Base-by-base conservation (phyloP, 2,113 vertebrate species). In the Cheirogaleus medius region DNA sequence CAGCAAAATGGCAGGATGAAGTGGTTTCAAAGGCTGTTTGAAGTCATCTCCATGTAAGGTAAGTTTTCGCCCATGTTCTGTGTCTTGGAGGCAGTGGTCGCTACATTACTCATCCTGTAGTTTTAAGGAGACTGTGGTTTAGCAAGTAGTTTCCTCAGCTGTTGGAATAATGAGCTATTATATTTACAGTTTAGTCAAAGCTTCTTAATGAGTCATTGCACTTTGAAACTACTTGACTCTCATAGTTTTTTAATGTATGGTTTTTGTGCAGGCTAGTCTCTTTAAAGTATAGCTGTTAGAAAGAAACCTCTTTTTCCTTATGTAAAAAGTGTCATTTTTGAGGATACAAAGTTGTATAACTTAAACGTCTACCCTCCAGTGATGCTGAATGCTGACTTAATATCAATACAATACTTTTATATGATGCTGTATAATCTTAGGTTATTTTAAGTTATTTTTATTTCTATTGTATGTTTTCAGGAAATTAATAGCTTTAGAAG, bases 1-100 rank as follows among this genome's bases (percentile, higher is more conserved):
- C 37, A 95, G 56, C 81, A 94, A 58, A 90, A 88, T 88, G 94
- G 90, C 96, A 91, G 71, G 66, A n/a, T 84, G 74, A 84, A 93
- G 87, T 91, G 77, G 47, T 93, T 93, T 93, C 82, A 96, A 25
- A 84, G 60, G 47, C 81, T 83, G 58, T 82, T 60, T 39, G 52
- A 87, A 91, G 90, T 68, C 73, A 27, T 85, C 64, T 94, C 66
- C 83, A 68, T 74, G 44, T 73, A 78, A 80, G 92, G 71, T 84
- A 85, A 90, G 47, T 71, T 86, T 63, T 47, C 25, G 44, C 80
- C 54, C 29, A 2, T 47, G 39, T 73, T 63, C 44, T 5, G 1
- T 86, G 34, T 69, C 21, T 87, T 69, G 42, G 54, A 88, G 78
- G 68, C 39, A 49, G 37, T 12, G 20, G 44, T 71, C 1, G 3